Evolutionary conservation across 2,888 invertebrate genomes (phyloP), one percentile per base, ranked within the genome.

Genomic region (Nomada flava): DNA sequence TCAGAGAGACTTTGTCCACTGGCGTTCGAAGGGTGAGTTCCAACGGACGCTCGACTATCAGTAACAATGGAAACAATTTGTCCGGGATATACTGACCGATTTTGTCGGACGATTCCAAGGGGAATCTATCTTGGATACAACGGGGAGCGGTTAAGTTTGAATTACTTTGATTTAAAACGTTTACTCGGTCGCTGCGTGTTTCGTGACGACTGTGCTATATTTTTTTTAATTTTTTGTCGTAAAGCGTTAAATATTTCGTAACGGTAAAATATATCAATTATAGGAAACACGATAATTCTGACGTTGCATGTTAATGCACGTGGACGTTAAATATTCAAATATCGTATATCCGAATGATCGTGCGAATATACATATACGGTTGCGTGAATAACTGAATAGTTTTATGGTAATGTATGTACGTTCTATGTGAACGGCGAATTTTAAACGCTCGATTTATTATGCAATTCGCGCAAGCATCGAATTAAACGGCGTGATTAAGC

Each of bases 51-150:
- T 13, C 62, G 18, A 63, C 63, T 44, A 63, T 72, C 10, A 52
- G 2, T n/a, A 26, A 72, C 53, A 63, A 72, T 52, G 20, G 42
- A 63, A n/a, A 36, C 71, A 52, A 72, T 63, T 72, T 72, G 62
- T 52, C 11, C 15, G n/a, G 29, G n/a, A 20, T 29, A 52, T 7
- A 42, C 18, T 23, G 7, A 11, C 15, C 29, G 36, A 18, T 50
- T 50, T 70, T 36, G 50, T 36, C 50, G 0, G 15, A n/a, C 15
- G 7, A 50, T 20, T 50, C 5, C 13, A 7, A 13, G 23, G 7
- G 15, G 11, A 44, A 4, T 59, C 15, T 60, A 13, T 36, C 2
- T 1, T 7, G 47, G 10, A 7, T 7, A 23, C 23, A 26, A 13
- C 9, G 15, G 23, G 15, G 7, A 15, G n/a, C 29, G 10, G 13